These are phyloP conservation scores for Glaucopsyche alexis DNA, from an alignment of 2,888 invertebrate genomes.

Conservation along the genomic window DNA sequence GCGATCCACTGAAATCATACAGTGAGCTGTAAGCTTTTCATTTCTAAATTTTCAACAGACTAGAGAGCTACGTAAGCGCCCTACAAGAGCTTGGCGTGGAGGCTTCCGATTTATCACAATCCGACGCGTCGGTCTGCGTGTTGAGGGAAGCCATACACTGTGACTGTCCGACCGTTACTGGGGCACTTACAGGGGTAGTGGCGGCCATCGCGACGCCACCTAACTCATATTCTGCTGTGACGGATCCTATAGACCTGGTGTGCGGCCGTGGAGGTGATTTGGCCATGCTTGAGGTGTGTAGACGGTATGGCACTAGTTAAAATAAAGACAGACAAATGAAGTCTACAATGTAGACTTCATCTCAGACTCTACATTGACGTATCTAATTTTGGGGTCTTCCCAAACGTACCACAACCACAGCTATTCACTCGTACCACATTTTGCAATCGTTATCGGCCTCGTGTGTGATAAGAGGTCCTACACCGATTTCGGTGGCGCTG, in stretches of 20 bases:
- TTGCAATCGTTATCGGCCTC: too few species aligned
- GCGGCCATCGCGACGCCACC: constrained; percentile 85
- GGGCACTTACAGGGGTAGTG: constrained; percentile 70
- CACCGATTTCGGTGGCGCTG: too few species aligned
- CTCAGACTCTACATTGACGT: too few species aligned
- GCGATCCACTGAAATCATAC: too few species aligned
- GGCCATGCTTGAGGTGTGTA: constrained; percentile 83
- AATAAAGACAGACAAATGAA: too few species aligned
- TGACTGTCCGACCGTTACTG: constrained; percentile 67
- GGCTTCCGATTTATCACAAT: constrained; percentile 60
- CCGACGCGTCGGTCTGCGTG: constrained; percentile 63
- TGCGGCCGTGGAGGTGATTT: constrained; percentile 89
- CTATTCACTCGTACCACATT: too few species aligned
- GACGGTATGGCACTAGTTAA: too few species aligned
- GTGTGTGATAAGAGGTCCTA: too few species aligned
- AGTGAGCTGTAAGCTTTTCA: too few species aligned
- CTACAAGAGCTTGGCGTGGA: constrained; percentile 84
- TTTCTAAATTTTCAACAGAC: constrained; percentile 61
- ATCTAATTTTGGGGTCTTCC: too few species aligned
- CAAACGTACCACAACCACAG: too few species aligned
- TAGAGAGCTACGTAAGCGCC: constrained; percentile 84
- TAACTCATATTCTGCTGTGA: constrained; percentile 89
- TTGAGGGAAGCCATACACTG: constrained; percentile 78
- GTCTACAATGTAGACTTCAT: too few species aligned
- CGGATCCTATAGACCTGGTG: constrained; percentile 89